Conservation (phyloP, 2,888 invertebrate species). For the Plebejus melissa region DNA sequence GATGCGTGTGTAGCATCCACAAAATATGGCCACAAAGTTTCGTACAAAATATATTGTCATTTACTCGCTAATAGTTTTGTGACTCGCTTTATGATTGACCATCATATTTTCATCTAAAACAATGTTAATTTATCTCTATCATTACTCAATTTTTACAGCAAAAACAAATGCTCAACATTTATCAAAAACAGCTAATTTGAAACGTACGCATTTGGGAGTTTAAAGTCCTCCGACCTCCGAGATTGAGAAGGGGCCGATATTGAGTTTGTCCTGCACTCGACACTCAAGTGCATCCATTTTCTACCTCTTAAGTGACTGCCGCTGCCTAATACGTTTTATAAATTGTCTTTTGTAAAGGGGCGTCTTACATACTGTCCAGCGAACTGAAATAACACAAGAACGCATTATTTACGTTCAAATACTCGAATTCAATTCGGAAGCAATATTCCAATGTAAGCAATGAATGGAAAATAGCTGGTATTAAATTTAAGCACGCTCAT, state of each 20-base stretch:
- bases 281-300: constrained; percentile 29
- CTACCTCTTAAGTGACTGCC: constrained; percentile 26
- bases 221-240: constrained; percentile 9
- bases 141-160: no score
- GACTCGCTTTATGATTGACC: no score
- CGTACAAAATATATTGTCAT: no score
- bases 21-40: no score
- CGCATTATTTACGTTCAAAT: constrained; percentile 13
- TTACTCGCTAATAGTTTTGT: no score
- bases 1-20: no score
- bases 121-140: no score
- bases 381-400: constrained; percentile 21
- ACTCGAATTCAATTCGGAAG: neutral
- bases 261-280: constrained; percentile 26
- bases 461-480: constrained; percentile 1
- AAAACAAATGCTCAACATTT: neutral
- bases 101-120: no score
- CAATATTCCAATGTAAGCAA: neutral
- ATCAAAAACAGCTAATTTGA: constrained; percentile 14
- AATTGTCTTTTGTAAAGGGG: constrained; percentile 24
- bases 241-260: constrained; percentile 22
- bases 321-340: constrained; percentile 26
- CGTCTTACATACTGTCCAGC: constrained; percentile 23
- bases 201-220: constrained; percentile 9
- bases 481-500: neutral